phyloP scores from a whole-genome alignment of 2,797 vertebrate genomes.

The Anolis apletophallus region DNA sequence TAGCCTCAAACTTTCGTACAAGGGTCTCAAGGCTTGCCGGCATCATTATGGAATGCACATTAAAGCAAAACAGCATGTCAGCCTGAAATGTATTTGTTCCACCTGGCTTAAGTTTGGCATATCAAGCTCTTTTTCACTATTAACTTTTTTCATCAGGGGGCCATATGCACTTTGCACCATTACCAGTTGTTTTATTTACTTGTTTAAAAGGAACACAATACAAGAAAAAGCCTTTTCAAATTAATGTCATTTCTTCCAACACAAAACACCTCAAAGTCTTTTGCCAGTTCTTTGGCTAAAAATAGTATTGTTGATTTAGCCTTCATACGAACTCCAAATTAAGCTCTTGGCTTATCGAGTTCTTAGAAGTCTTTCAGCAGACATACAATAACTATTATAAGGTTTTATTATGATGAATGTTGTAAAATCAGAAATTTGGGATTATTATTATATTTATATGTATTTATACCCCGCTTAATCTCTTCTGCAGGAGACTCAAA shows the following conservation, averaged over 20 bases:
- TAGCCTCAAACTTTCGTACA: not conserved
- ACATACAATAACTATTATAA: not conserved
- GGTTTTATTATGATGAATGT: not conserved
- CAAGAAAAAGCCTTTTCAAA: not conserved
- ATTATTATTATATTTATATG: not conserved
- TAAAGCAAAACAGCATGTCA: not conserved
- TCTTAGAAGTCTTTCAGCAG: not conserved
- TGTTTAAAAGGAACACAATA: not conserved
- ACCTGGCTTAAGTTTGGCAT: not conserved
- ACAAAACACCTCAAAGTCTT: not conserved
- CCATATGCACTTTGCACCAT: not conserved
- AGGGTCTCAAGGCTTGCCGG: not conserved
- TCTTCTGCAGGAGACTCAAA: too few species aligned
- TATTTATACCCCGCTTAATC: too few species aligned
- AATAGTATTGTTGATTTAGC: not conserved
- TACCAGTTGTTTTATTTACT: not conserved
- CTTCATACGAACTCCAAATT: not conserved
- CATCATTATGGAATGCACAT: not conserved
- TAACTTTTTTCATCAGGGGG: not conserved
- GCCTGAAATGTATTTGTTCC: constrained; percentile 13
- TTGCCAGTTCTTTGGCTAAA: not conserved
- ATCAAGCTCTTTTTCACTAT: not conserved
- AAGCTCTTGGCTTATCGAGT: not conserved
- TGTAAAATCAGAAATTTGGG: not conserved
- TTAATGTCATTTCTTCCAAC: not conserved